Evolutionary conservation across 2,113 vertebrate species (phyloP), one percentile per base, ranked within the genome.

Genomic region (Barnardius zonarius): DNA sequence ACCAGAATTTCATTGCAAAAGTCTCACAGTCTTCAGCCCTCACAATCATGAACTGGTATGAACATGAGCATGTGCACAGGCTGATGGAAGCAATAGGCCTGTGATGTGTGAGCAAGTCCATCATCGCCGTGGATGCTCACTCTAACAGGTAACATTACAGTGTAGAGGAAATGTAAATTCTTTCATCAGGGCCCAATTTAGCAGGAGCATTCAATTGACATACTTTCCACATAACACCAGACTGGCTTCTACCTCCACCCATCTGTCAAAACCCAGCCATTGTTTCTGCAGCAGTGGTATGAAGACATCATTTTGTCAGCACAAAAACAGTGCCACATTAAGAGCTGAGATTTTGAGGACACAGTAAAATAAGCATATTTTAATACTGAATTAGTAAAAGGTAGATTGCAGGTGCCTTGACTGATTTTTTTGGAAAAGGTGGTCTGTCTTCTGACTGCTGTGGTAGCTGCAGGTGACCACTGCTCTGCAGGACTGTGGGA

Each of bases 11-110:
- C 62, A 3, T 43, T 3, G 7, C 23, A n/a, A 8, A 46, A 79
- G 7, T 12, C 54, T 82, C 66, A 11, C 39, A 39, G 39, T 39
- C 39, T 39, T 39, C 84, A 33, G 57, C 67, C 12, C 16, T 79
- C 13, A 5, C 0, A 0, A 6, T 30, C 4, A 2, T 16, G 59
- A 31, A 0, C 30, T 25, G 63, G 37, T 75, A 15, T 3, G 68
- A 7, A 4, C 3, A 0, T 2, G 16, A 55, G 48, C 7, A 2
- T 2, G 0, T 37, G 49, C 12, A 4, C 27, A 6, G 64, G 43
- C 86, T 86, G 49, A 52, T 57, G 86, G 83, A 43, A 59, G 3
- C 55, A 5, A 33, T 6, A 48, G 54, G 28, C 49, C 46, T 3
- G 10, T 55, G 82, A 28, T 59, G 70, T 17, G 44, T 8, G 48